Percentiles rank a stretch among this genome's conserved stretches.
These are phyloP conservation scores for Murina feae DNA, from an alignment of 2,113 vertebrate species.

Conservation along the genomic window DNA sequence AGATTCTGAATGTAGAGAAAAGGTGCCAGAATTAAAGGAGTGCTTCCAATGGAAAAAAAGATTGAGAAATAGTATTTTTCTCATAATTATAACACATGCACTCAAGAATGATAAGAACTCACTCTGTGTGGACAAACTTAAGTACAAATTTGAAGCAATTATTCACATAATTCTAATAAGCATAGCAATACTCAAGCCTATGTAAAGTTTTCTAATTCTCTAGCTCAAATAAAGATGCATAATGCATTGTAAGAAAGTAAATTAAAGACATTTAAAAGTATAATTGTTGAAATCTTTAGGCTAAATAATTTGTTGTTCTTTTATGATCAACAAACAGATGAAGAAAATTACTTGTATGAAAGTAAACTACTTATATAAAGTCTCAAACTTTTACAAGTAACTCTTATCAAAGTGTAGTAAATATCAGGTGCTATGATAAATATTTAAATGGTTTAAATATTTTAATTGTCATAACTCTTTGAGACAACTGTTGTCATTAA, in stretches of 20 bases:
- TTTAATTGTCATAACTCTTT: background rate
- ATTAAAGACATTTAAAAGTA: background rate
- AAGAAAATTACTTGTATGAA: background rate
- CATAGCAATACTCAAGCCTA: background rate
- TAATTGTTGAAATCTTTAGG: background rate
- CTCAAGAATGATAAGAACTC: background rate
- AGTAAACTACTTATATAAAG: background rate
- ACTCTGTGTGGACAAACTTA: background rate
- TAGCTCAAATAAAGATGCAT: background rate
- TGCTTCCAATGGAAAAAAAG: constrained; percentile 45
- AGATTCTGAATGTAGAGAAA: constrained; percentile 26
- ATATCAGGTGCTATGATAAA: background rate
- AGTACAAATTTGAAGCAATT: constrained; percentile 26
- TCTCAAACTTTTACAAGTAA: background rate
- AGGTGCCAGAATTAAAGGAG: background rate
- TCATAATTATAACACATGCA: background rate
- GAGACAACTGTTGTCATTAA: background rate
- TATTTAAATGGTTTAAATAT: background rate
- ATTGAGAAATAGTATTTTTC: background rate
- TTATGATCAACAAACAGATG: background rate
- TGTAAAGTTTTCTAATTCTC: constrained; percentile 12
- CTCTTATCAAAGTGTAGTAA: background rate
- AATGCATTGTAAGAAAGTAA: background rate
- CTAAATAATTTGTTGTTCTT: background rate
- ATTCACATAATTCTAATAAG: constrained; percentile 17